Evolutionary conservation across 1,140 invertebrate species (phyloP).

Genomic region (Drosophila arizonae): DNA sequence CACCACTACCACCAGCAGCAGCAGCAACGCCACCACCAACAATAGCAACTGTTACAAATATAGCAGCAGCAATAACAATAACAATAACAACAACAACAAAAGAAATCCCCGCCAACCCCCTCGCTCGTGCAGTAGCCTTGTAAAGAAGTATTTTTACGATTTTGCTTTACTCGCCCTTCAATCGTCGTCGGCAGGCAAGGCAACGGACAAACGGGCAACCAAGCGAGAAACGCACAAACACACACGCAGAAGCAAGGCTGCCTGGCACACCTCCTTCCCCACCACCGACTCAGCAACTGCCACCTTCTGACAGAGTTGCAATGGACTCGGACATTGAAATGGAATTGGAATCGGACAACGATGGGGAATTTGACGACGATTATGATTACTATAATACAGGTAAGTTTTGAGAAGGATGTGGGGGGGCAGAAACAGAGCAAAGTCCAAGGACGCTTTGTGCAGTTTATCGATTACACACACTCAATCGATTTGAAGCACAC

Average conservation of each 20-base stretch:
- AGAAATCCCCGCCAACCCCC: slow-evolving; percentile 40
- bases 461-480: slow-evolving; percentile 58
- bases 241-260: slow-evolving; percentile 28
- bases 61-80: slow-evolving; percentile 16
- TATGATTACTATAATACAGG: slow-evolving; percentile 74
- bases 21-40: slow-evolving; percentile 33
- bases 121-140: slow-evolving; percentile 43
- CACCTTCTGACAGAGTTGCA: slow-evolving; percentile 39
- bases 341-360: slow-evolving; percentile 73
- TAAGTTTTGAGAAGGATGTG: slow-evolving; percentile 16
- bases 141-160: slow-evolving; percentile 52
- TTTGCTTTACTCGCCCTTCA: slow-evolving; percentile 53
- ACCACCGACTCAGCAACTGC: neutral
- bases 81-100: slow-evolving; percentile 21
- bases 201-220: slow-evolving; percentile 30
- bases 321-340: slow-evolving; percentile 76
- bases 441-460: slow-evolving; percentile 30
- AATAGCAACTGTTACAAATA: slow-evolving; percentile 34
- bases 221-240: slow-evolving; percentile 32
- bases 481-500: slow-evolving; percentile 63
- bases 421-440: neutral
- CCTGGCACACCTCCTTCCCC: slow-evolving; percentile 5
- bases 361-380: slow-evolving; percentile 69
- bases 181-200: slow-evolving; percentile 20
- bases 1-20: slow-evolving; percentile 43